Conservation (phyloP, 2,888 invertebrate genomes). For the Morpho deidamia region DNA sequence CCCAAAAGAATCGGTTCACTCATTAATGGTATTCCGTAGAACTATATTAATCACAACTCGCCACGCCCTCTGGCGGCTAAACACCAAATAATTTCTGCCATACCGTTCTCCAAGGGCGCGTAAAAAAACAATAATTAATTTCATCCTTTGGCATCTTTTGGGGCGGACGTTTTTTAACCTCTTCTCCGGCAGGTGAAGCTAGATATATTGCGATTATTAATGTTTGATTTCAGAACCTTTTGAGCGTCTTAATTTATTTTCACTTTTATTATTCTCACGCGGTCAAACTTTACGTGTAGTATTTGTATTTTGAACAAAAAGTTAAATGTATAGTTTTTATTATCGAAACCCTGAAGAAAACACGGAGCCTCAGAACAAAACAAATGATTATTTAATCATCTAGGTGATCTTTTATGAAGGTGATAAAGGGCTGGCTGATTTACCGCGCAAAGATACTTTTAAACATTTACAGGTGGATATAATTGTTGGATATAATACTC, state of each 20-base stretch:
- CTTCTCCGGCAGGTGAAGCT: conserved; percentile 53
- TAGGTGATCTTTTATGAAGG: no score
- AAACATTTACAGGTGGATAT: no score
- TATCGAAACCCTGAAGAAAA: no score
- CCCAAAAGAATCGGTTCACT: conserved; percentile 41
- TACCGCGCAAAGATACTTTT: no score
- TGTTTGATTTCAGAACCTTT: conserved; percentile 28
- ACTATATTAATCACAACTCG: conserved; percentile 68
- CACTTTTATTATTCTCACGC: conserved; percentile 19
- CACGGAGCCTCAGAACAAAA: no score
- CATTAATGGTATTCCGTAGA: conserved; percentile 71
- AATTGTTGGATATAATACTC: no score
- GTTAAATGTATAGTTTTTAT: background rate
- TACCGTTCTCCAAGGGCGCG: conserved; percentile 54
- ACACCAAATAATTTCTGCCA: conserved; percentile 75
- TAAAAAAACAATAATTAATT: conserved; percentile 70
- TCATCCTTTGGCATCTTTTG: conserved; percentile 59
- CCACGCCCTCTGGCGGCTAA: conserved; percentile 71
- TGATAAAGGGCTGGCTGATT: no score
- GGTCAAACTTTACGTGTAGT: background rate
- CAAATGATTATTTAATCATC: no score
- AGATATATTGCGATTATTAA: conserved; percentile 46
- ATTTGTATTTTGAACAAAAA: no score
- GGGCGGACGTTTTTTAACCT: conserved; percentile 42
- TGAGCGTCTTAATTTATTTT: conserved; percentile 31